phyloP scores from a whole-genome alignment of 2,888 invertebrate species.

The Trichogramma dendrolimi region DNA sequence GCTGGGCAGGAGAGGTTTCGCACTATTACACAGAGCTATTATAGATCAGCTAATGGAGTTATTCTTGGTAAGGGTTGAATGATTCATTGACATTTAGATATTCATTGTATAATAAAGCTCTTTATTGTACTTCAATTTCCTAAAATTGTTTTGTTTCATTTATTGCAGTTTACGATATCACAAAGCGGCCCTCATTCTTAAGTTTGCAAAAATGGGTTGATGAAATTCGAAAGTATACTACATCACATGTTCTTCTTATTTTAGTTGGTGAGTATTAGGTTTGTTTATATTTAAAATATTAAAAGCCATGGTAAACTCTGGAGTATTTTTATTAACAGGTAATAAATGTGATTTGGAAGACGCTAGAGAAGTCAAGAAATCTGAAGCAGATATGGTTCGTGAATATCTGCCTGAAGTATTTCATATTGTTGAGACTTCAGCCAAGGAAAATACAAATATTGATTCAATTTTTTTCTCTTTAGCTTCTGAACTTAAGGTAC shows the following conservation, averaged over 20 bases:
- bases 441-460: slow-evolving; percentile 86
- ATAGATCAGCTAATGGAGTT: slow-evolving; percentile 94
- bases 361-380: slow-evolving; percentile 77
- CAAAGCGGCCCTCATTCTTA: slow-evolving; percentile 85
- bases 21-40: slow-evolving; percentile 95
- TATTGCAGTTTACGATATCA: slow-evolving; percentile 87
- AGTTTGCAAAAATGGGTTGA: slow-evolving; percentile 94
- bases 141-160: slow-evolving; percentile 8
- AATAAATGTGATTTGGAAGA: slow-evolving; percentile 85
- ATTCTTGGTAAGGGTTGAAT: slow-evolving; percentile 66
- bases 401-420: slow-evolving; percentile 82
- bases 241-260: slow-evolving; percentile 84
- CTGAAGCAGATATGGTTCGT: slow-evolving; percentile 83
- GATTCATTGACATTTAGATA: background rate
- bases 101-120: background rate
- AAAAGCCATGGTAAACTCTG: background rate
- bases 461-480: slow-evolving; percentile 83
- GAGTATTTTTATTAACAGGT: slow-evolving; percentile 46
- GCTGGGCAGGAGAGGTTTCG: slow-evolving; percentile 95
- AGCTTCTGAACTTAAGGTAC: slow-evolving; percentile 81
- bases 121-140: slow-evolving; percentile 22
- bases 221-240: slow-evolving; percentile 90
- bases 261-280: slow-evolving; percentile 67
- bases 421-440: slow-evolving; percentile 83
- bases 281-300: background rate